Conservation (phyloP, 2,113 vertebrate genomes). For the Pelobates fuscus region DNA sequence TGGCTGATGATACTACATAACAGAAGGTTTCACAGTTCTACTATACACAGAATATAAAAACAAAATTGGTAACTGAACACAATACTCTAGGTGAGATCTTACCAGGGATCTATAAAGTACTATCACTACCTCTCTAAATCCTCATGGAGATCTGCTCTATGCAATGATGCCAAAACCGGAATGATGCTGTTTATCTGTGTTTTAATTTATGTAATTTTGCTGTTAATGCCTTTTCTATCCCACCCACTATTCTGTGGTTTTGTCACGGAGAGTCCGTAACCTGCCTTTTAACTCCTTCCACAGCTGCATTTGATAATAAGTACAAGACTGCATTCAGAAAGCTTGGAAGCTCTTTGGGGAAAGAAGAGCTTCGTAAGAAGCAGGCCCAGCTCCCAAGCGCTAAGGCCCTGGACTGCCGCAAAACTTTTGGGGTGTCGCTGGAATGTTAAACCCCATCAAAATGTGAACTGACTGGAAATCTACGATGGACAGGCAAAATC, state of each 20-base stretch:
- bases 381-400: conserved; percentile 77
- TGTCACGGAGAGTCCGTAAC: not conserved
- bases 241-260: not conserved
- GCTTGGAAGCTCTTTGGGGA: conserved; percentile 74
- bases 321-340: conserved; percentile 80
- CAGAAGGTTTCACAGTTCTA: too few species aligned
- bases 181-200: not conserved
- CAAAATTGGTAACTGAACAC: too few species aligned
- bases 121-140: not conserved
- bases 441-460: conserved; percentile 72
- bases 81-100: not conserved
- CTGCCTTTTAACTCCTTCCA: not conserved
- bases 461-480: not conserved
- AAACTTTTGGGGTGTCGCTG: conserved; percentile 80
- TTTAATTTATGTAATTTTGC: too few species aligned
- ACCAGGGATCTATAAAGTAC: conserved; percentile 11
- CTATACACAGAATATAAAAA: too few species aligned
- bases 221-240: not conserved
- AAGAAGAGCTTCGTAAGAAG: conserved; percentile 75
- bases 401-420: conserved; percentile 87
- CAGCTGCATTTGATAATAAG: conserved; percentile 87
- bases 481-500: not conserved
- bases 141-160: conserved; percentile 6
- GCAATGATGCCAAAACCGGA: not conserved
- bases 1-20: too few species aligned